Conservation (phyloP, 1,140 invertebrate genomes). For the Bombus superbus region DNA sequence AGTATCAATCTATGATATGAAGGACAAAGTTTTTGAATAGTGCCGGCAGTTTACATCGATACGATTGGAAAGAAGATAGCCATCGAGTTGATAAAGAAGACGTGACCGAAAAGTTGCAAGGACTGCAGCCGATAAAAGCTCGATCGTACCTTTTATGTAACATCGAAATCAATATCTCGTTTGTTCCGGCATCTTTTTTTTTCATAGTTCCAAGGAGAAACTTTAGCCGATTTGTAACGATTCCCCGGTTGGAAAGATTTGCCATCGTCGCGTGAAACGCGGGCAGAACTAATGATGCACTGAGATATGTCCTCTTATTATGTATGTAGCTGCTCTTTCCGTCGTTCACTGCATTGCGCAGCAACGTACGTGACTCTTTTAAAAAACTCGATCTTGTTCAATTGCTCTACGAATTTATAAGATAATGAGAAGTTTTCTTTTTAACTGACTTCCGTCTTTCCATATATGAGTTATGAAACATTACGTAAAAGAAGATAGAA, state of each 20-base stretch:
- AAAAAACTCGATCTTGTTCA: not conserved
- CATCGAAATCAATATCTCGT: slow-evolving; percentile 35
- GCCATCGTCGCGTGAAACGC: not conserved
- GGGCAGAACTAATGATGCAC: not conserved
- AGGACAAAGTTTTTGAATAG: not conserved
- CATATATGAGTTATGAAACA: not conserved
- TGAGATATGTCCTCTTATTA: not conserved
- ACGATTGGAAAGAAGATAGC: not conserved
- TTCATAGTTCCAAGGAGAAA: not conserved
- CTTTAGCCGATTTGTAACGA: not conserved
- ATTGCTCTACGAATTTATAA: not conserved
- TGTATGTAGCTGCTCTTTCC: not conserved
- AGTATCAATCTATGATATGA: not conserved
- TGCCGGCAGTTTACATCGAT: not conserved
- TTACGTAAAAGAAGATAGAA: not conserved
- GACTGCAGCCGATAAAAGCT: slow-evolving; percentile 6
- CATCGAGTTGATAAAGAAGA: not conserved
- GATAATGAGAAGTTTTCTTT: not conserved
- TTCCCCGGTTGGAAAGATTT: not conserved
- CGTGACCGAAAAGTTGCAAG: slow-evolving; percentile 3
- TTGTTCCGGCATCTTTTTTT: not conserved
- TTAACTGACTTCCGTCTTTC: not conserved
- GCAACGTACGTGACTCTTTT: slow-evolving; percentile 38
- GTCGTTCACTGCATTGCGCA: slow-evolving; percentile 51
- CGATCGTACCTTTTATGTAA: slow-evolving; percentile 38